Conservation (phyloP, 2,888 invertebrate genomes). For the Strigamia maritima region DNA sequence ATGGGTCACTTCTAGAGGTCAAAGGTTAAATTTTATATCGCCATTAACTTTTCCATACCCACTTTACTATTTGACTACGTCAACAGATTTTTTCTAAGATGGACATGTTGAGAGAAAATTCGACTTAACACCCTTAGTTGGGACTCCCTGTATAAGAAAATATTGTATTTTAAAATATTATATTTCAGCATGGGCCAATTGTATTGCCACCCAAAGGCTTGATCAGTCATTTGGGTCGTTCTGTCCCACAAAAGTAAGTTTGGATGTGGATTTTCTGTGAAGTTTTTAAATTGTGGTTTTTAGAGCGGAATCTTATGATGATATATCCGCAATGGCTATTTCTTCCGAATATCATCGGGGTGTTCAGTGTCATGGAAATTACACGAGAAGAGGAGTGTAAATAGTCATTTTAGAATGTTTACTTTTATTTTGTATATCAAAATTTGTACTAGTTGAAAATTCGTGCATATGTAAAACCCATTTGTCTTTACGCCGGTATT, state of each 20-base stretch:
- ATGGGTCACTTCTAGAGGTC: too few relatives aligned
- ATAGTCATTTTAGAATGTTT: neutral
- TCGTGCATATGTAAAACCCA: slow-evolving; percentile 13
- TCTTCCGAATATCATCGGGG: neutral
- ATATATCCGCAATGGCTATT: neutral
- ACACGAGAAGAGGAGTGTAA: neutral
- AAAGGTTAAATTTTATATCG: too few relatives aligned
- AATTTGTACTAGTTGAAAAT: neutral
- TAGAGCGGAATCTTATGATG: neutral
- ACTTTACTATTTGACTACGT: too few relatives aligned
- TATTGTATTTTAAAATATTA: neutral
- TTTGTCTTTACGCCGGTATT: neutral
- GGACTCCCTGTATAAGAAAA: too few relatives aligned
- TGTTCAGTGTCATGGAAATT: neutral
- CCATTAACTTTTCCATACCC: too few relatives aligned
- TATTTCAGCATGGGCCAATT: slow-evolving; percentile 6
- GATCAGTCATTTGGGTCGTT: neutral
- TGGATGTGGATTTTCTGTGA: neutral
- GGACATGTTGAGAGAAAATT: too few relatives aligned
- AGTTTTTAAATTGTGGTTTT: neutral
- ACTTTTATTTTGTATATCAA: neutral
- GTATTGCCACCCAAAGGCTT: neutral
- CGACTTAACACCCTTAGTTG: too few relatives aligned
- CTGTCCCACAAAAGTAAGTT: neutral
- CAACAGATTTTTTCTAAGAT: too few relatives aligned